Percentiles rank a stretch among this genome's conserved stretches.
Conservation (phyloP, 2,888 invertebrate genomes). For the Autographa gamma region DNA sequence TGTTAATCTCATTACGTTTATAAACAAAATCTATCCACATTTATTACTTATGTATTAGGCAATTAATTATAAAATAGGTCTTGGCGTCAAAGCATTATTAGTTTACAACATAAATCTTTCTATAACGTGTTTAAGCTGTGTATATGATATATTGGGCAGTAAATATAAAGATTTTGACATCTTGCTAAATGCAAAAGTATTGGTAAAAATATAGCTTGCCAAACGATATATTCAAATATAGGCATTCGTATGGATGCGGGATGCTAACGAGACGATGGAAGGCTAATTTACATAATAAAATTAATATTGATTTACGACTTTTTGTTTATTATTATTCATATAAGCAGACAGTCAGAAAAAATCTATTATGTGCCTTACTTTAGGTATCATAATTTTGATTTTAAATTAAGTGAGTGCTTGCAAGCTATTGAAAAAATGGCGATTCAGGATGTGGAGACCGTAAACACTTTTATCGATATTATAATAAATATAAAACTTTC, state of each 20-base stretch:
- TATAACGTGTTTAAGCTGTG: slow-evolving; percentile 44
- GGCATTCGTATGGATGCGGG: slow-evolving; percentile 28
- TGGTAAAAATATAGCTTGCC: slow-evolving; percentile 29
- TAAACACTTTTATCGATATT: not conserved
- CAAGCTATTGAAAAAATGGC: not conserved
- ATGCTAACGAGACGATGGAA: slow-evolving; percentile 41
- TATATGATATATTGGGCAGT: slow-evolving; percentile 54
- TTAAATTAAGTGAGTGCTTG: not conserved
- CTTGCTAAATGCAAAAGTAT: slow-evolving; percentile 45
- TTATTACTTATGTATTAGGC: not conserved
- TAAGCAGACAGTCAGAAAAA: slow-evolving; percentile 20
- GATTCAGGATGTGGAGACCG: not conserved
- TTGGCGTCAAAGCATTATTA: slow-evolving; percentile 38
- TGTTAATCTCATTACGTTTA: not conserved
- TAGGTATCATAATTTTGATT: slow-evolving; percentile 1
- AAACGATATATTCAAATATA: slow-evolving; percentile 41
- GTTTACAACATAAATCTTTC: slow-evolving; percentile 40
- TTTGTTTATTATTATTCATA: slow-evolving; percentile 28
- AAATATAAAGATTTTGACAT: slow-evolving; percentile 53
- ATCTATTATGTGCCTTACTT: not conserved
- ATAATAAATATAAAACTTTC: not conserved
- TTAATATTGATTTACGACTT: slow-evolving; percentile 40
- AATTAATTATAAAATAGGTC: slow-evolving; percentile 12
- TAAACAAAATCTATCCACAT: not conserved
- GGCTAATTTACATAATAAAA: slow-evolving; percentile 45